phyloP scores from a whole-genome alignment of 2,888 invertebrate genomes.

The Graphium colonna region DNA sequence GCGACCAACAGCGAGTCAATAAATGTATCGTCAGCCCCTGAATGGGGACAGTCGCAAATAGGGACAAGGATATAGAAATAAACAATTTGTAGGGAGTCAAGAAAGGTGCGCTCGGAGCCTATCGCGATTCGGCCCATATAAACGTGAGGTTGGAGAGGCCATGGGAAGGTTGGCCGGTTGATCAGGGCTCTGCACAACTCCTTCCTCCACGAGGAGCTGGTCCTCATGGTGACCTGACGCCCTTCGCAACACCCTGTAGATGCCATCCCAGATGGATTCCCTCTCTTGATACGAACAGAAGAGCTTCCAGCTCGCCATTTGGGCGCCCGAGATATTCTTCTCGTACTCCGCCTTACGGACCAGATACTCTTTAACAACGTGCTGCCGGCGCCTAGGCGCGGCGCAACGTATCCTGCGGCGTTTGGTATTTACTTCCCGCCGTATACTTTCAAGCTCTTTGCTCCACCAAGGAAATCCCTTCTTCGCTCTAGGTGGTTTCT shows the following conservation, averaged over 20 bases:
- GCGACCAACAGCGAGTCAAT: too few relatives aligned
- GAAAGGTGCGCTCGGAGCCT: too few relatives aligned
- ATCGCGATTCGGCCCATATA: too few relatives aligned
- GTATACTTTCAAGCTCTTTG: background rate
- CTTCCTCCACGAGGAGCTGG: background rate
- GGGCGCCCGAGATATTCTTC: background rate
- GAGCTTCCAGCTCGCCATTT: background rate
- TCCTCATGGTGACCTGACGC: background rate
- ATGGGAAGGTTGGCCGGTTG: too few relatives aligned
- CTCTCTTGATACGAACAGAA: background rate
- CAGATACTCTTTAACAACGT: background rate
- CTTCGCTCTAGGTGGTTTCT: too few relatives aligned
- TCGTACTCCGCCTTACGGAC: background rate
- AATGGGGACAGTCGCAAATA: too few relatives aligned
- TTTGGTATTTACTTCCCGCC: background rate
- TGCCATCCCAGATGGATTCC: background rate
- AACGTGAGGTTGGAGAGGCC: too few relatives aligned
- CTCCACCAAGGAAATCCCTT: background rate
- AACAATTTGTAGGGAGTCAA: too few relatives aligned
- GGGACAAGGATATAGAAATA: too few relatives aligned
- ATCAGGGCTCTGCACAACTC: background rate
- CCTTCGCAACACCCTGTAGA: background rate
- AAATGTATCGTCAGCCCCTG: too few relatives aligned
- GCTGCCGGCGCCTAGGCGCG: background rate
- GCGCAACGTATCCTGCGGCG: background rate